Conservation (phyloP, 2,888 invertebrate species). For the Hypsopygia costalis region DNA sequence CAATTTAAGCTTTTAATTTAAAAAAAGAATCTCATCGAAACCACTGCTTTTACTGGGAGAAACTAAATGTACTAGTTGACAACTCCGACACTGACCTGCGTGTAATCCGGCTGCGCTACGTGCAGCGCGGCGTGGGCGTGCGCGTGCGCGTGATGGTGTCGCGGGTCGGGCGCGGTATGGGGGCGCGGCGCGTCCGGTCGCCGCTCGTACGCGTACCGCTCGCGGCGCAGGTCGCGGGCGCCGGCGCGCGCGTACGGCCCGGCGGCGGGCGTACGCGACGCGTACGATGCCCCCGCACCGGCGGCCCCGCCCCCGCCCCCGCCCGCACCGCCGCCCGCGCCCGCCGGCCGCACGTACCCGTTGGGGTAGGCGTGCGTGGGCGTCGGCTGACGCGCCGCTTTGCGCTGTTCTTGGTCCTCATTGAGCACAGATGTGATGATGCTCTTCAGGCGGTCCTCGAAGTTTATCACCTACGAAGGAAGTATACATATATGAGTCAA, state of each 20-base stretch:
- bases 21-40: too few species aligned
- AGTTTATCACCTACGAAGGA: constrained; percentile 81
- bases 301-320: constrained; percentile 28
- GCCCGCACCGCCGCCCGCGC: constrained; percentile 42
- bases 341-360: constrained; percentile 44
- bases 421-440: constrained; percentile 93
- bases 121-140: constrained; percentile 36
- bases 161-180: constrained; percentile 26
- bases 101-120: constrained; percentile 56
- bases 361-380: constrained; percentile 43
- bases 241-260: constrained; percentile 9
- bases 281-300: constrained; percentile 8
- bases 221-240: constrained; percentile 44
- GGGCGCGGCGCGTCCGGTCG: constrained; percentile 34
- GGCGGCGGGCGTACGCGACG: constrained; percentile 20
- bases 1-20: too few species aligned
- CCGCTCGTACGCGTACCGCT: constrained; percentile 58
- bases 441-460: constrained; percentile 93
- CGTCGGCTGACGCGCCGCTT: constrained; percentile 41
- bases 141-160: constrained; percentile 26
- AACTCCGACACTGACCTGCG: too few species aligned
- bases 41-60: too few species aligned
- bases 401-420: constrained; percentile 84
- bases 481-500: too few species aligned
- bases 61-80: too few species aligned